These are phyloP conservation scores for Rhinolophus ferrumequinum DNA, from an alignment of 2,113 vertebrate species.

Conservation along the genomic window DNA sequence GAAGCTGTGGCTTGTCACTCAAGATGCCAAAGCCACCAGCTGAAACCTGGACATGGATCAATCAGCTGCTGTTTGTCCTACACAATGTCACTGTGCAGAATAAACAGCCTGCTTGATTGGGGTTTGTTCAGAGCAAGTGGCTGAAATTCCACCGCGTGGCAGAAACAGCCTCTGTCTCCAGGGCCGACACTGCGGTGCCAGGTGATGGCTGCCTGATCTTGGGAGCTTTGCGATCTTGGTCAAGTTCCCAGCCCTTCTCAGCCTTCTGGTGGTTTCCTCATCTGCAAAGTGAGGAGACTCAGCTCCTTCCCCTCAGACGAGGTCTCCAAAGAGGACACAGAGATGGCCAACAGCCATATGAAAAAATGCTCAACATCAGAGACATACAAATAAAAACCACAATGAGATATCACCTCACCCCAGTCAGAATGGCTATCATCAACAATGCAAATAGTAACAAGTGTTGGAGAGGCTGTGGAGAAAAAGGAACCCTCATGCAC, in stretches of 20 bases:
- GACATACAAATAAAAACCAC: too few relatives aligned
- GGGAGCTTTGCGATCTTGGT: too few relatives aligned
- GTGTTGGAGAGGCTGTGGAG: too few relatives aligned
- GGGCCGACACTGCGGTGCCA: neutral
- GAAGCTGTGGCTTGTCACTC: neutral
- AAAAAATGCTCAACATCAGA: too few relatives aligned
- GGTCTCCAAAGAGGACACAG: too few relatives aligned
- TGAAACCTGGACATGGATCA: neutral
- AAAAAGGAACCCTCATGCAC: too few relatives aligned
- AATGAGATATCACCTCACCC: too few relatives aligned
- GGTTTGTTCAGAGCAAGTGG: neutral
- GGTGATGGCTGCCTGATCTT: neutral
- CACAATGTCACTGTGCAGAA: neutral
- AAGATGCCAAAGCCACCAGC: neutral
- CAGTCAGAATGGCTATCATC: too few relatives aligned
- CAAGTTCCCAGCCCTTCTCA: neutral
- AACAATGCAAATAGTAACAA: too few relatives aligned
- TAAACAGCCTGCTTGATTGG: constrained; percentile 9
- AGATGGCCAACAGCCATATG: too few relatives aligned
- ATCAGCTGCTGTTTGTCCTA: constrained; percentile 45
- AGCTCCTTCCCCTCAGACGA: neutral
- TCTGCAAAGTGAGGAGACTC: neutral
- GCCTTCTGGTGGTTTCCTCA: neutral
- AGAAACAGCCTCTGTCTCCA: neutral
- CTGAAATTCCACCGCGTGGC: neutral